Percentiles rank a stretch among this genome's conserved stretches.
phyloP scores from a whole-genome alignment of 2,113 vertebrate species.

The Coracopsis vasa region DNA sequence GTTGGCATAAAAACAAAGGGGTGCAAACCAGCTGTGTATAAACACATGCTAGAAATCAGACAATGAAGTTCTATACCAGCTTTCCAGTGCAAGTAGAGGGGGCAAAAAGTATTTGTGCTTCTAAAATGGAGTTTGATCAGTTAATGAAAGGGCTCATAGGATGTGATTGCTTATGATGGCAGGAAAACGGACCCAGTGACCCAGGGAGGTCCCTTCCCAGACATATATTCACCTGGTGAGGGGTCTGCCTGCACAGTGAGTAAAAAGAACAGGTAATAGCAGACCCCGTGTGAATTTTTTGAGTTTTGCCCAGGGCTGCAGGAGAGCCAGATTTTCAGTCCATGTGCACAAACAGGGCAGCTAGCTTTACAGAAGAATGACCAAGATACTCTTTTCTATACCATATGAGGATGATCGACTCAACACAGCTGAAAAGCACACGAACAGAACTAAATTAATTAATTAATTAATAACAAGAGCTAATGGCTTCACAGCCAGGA shows the following conservation, averaged over 20 bases:
- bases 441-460: neutral
- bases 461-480: neutral
- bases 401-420: neutral
- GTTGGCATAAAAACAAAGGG: neutral
- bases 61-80: neutral
- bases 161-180: neutral
- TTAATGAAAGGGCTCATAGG: neutral
- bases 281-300: neutral
- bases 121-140: neutral
- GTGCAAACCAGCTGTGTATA: slow-evolving; percentile 8
- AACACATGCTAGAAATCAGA: neutral
- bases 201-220: neutral
- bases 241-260: neutral
- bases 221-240: neutral
- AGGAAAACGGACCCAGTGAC: neutral
- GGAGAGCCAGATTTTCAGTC: neutral
- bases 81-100: neutral
- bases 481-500: neutral
- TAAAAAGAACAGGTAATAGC: neutral
- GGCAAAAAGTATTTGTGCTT: neutral
- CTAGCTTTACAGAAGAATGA: neutral
- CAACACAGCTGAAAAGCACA: neutral
- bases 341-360: neutral
- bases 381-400: neutral
- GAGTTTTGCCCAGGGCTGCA: neutral